Evolutionary conservation across 1,140 invertebrate genomes (phyloP), one percentile per base, ranked within the genome.

Genomic region (Reticulitermes speratus): DNA sequence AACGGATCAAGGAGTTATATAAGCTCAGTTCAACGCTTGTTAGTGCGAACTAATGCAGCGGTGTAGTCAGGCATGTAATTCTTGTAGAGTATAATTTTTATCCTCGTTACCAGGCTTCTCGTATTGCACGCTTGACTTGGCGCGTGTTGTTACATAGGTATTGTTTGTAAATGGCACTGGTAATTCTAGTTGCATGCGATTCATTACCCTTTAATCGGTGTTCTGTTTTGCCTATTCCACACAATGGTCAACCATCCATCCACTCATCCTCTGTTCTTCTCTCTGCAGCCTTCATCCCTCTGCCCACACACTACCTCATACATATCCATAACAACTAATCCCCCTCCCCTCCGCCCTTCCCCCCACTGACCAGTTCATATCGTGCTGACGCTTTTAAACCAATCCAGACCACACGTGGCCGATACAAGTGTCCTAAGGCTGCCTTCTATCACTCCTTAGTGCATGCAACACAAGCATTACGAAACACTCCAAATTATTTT

Each of bases 211-310:
- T 75, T 75, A 75, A 75, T 75, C 65, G 65, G 65, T 75, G 65
- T 75, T 75, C 65, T 75, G 65, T 75, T 75, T 75, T 75, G 65
- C 65, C 65, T 75, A 75, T 75, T 75, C 65, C n/a, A 25, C 65
- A 75, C 25, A 75, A 75, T 75, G 65, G n/a, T 75, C n/a, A 75
- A 75, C 65, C 65, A 75, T 75, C 65, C 65, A 30, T 75, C 65
- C 65, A 48, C 9, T 16, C 45, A 55, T 21, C 52, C 52, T 21
- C 65, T 75, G 11, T 16, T 75, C 55, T 23, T 23, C 14, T 6
- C 65, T 75, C 65, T 30, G n/a, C 65, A 75, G 65, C 65, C n/a
- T 75, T 75, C 65, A 75, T n/a, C n/a, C 65, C n/a, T n/a, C 9
- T 65, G 25, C 14, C 59, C 59, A 65, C 59, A 65, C 9, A 48